phyloP scores from a whole-genome alignment of 1,140 invertebrate genomes.

The Drosophila insularis region DNA sequence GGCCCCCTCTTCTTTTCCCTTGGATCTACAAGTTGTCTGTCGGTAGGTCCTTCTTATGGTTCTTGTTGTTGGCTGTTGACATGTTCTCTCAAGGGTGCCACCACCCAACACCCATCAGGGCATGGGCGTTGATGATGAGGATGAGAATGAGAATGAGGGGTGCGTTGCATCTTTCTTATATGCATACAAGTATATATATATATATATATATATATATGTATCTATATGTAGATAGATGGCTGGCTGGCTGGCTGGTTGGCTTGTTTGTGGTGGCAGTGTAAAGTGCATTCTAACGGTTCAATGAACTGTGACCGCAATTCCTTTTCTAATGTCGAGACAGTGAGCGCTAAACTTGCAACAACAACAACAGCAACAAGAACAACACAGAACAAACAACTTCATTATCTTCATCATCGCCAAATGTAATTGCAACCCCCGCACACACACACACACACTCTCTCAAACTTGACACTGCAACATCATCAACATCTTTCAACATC shows the following conservation, averaged over 20 bases:
- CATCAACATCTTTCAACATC: constrained; percentile 14
- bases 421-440: constrained; percentile 43
- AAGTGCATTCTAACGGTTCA: constrained; percentile 66
- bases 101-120: neutral
- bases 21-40: neutral
- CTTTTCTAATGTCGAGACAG: neutral
- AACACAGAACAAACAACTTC: constrained; percentile 28
- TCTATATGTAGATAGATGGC: constrained; percentile 7
- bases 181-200: neutral
- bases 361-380: constrained; percentile 5
- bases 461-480: constrained; percentile 21
- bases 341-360: constrained; percentile 2
- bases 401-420: constrained; percentile 53
- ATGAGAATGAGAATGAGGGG: neutral
- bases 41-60: neutral
- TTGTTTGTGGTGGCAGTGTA: constrained; percentile 15
- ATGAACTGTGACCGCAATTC: constrained; percentile 69
- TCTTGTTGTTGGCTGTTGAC: constrained; percentile 4
- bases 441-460: constrained; percentile 3
- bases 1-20: neutral
- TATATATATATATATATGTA: constrained; percentile 4
- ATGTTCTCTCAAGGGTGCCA: neutral
- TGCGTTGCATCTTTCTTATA: neutral
- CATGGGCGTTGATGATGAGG: neutral
- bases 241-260: neutral